Conservation (phyloP, 2,888 invertebrate species). For the Zygaena filipendulae region DNA sequence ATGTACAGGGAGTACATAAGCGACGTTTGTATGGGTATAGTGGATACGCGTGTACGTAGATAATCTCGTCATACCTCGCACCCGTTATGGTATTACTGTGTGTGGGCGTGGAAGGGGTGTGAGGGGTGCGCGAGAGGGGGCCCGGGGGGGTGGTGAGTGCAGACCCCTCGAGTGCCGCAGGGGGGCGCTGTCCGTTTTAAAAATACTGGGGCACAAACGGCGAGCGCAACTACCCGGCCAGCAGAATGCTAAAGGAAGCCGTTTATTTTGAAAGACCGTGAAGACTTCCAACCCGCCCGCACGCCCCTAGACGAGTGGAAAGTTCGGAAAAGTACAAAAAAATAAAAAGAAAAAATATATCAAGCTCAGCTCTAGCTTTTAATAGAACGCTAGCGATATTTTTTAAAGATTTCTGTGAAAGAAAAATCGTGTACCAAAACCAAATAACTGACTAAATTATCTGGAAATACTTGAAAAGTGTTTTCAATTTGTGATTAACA, state of each 20-base stretch:
- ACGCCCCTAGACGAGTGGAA: too few species aligned
- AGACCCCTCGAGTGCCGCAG: slow-evolving; percentile 44
- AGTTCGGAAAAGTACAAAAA: slow-evolving; percentile 33
- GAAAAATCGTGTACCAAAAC: too few species aligned
- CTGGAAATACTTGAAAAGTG: too few species aligned
- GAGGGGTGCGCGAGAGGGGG: slow-evolving; percentile 18
- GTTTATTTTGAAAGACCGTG: slow-evolving; percentile 55
- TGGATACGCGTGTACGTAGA: slow-evolving; percentile 55
- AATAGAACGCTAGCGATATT: slow-evolving; percentile 27
- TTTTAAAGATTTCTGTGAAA: too few species aligned
- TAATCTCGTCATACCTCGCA: slow-evolving; percentile 68
- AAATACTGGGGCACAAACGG: slow-evolving; percentile 53
- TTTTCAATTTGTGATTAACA: too few species aligned
- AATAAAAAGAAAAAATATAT: slow-evolving; percentile 30
- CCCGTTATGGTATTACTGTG: slow-evolving; percentile 68
- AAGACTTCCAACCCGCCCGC: slow-evolving; percentile 25
- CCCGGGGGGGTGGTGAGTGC: slow-evolving; percentile 19
- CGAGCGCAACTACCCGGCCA: slow-evolving; percentile 39
- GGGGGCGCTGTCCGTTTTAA: slow-evolving; percentile 62
- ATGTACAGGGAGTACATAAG: slow-evolving; percentile 48
- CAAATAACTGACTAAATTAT: too few species aligned
- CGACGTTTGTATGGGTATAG: slow-evolving; percentile 44
- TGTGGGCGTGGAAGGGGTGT: slow-evolving; percentile 35
- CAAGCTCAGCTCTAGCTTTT: slow-evolving; percentile 27
- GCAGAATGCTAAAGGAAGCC: slow-evolving; percentile 52